A percentile compares a stretch with the other conserved stretches of the same genome.
Conservation (phyloP, 2,888 invertebrate genomes). For the Tetanocera ferruginea region DNA sequence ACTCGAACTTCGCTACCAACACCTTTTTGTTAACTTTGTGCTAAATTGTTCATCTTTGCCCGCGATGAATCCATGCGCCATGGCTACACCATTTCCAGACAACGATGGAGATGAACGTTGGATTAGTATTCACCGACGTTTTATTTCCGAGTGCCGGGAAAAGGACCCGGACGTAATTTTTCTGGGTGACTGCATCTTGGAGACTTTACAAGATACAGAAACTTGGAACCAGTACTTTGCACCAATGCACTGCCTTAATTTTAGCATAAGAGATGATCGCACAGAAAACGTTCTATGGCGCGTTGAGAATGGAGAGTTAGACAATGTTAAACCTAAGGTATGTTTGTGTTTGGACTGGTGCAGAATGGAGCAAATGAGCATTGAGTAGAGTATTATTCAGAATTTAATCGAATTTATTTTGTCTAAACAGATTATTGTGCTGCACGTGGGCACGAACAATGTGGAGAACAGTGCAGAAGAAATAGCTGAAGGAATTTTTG, state of each 20-base stretch:
- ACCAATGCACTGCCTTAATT: conserved; percentile 90
- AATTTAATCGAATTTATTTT: not conserved
- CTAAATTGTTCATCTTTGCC: not conserved
- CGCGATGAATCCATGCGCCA: conserved; percentile 80
- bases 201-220: conserved; percentile 85
- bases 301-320: conserved; percentile 89
- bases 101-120: conserved; percentile 87
- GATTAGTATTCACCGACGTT: conserved; percentile 83
- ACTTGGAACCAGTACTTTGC: conserved; percentile 93
- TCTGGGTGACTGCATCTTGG: conserved; percentile 89
- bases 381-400: not conserved
- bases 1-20: not conserved
- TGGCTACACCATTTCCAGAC: conserved; percentile 81
- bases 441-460: conserved; percentile 92
- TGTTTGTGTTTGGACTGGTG: not conserved
- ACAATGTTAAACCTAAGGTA: conserved; percentile 90
- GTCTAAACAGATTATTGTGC: conserved; percentile 80
- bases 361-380: not conserved
- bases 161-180: conserved; percentile 94
- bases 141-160: conserved; percentile 86
- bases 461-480: conserved; percentile 83
- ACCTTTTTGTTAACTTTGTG: not conserved
- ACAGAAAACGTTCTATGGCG: conserved; percentile 93
- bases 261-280: conserved; percentile 87
- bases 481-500: conserved; percentile 84